Percentiles rank a stretch among this genome's conserved stretches.
These are phyloP conservation scores for Spinus pinus DNA, from an alignment of 2,797 vertebrate species.

Conservation along the genomic window DNA sequence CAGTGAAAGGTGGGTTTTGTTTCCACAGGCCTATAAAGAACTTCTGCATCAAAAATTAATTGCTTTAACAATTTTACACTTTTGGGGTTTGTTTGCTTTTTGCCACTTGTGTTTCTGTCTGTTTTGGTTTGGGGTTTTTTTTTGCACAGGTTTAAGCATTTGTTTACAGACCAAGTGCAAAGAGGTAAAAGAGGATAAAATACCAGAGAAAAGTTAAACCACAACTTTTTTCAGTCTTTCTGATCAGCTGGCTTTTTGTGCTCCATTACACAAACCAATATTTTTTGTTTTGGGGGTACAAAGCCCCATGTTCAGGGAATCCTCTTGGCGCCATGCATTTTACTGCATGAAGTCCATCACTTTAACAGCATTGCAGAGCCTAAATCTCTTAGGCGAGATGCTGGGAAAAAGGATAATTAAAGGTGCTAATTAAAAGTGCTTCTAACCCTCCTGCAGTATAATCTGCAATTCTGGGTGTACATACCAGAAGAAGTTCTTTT, in stretches of 20 bases:
- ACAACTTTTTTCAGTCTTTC: neutral
- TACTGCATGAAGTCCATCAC: neutral
- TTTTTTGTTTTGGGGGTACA: neutral
- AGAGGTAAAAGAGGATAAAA: neutral
- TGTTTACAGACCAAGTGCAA: neutral
- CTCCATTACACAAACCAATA: neutral
- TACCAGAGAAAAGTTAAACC: neutral
- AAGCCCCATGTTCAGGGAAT: neutral
- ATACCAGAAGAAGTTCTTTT: neutral
- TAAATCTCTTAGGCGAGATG: neutral
- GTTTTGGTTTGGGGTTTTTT: neutral
- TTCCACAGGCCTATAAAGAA: neutral
- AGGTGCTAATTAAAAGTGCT: neutral
- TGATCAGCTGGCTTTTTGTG: neutral
- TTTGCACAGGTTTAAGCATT: neutral
- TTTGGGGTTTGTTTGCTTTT: neutral
- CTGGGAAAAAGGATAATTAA: neutral
- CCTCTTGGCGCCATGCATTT: neutral
- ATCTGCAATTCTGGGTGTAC: neutral
- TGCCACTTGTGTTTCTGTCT: neutral
- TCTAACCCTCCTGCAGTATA: neutral
- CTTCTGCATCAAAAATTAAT: neutral
- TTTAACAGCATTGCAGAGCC: neutral
- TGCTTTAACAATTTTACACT: neutral
- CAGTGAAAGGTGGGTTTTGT: neutral